These are phyloP conservation scores for Drosophila littoralis DNA, from an alignment of 1,140 invertebrate genomes.

Conservation along the genomic window DNA sequence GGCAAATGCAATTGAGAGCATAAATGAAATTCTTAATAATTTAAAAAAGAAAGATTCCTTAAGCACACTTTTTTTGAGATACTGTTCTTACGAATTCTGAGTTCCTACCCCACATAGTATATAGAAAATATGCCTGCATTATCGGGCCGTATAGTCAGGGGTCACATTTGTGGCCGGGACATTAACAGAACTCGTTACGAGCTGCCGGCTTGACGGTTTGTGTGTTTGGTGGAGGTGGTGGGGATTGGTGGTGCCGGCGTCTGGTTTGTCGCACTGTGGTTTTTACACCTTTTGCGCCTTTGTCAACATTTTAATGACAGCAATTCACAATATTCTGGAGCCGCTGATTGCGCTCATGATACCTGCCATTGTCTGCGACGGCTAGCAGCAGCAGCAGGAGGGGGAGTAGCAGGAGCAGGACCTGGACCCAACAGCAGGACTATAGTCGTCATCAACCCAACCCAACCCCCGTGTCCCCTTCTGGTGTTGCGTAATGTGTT, in stretches of 20 bases:
- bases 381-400: background rate
- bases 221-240: background rate
- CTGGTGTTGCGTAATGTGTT: conserved; percentile 44
- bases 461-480: conserved; percentile 1
- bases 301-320: conserved; percentile 84
- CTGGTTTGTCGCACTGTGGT: conserved; percentile 43
- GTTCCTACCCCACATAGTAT: too few species aligned
- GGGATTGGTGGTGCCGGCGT: conserved; percentile 6
- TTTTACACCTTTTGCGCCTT: conserved; percentile 81
- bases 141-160: conserved; percentile 10
- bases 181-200: conserved; percentile 75
- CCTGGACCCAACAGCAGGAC: conserved; percentile 6
- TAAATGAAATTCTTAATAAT: too few species aligned
- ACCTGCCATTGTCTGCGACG: conserved; percentile 64
- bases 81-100: too few species aligned
- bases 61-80: too few species aligned
- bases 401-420: background rate
- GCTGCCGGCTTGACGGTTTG: background rate
- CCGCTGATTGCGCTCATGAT: conserved; percentile 66
- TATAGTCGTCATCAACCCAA: background rate
- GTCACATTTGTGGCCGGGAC: conserved; percentile 65
- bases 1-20: too few species aligned
- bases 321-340: conserved; percentile 71
- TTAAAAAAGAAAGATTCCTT: too few species aligned
- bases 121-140: background rate